Evolutionary conservation across 2,888 invertebrate genomes (phyloP).

Genomic region (Drosophila fungiperda): DNA sequence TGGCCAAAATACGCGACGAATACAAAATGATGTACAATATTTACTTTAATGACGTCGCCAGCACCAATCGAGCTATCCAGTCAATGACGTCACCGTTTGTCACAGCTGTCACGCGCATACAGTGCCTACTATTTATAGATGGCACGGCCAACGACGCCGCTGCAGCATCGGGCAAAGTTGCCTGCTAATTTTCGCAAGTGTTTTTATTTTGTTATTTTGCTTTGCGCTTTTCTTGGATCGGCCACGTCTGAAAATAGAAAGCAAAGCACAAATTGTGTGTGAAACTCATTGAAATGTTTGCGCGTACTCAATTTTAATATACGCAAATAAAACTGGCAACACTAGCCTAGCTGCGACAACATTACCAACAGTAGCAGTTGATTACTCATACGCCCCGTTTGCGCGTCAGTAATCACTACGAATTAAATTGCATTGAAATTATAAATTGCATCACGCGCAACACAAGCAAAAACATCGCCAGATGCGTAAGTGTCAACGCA

Average conservation of each 20-base stretch:
- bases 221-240: constrained; percentile 76
- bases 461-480: neutral
- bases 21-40: constrained; percentile 45
- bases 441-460: constrained; percentile 54
- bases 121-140: constrained; percentile 71
- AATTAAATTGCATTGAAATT: constrained; percentile 72
- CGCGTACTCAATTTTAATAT: constrained; percentile 75
- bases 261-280: constrained; percentile 63
- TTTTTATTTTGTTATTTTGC: constrained; percentile 56
- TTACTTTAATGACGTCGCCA: constrained; percentile 61
- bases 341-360: constrained; percentile 28
- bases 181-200: constrained; percentile 79
- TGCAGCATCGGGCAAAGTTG: constrained; percentile 33
- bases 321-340: constrained; percentile 64
- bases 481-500: constrained; percentile 49
- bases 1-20: constrained; percentile 43
- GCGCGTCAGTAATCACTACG: constrained; percentile 43
- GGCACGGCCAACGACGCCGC: constrained; percentile 45
- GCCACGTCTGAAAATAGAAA: constrained; percentile 76
- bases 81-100: constrained; percentile 63
- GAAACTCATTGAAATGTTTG: constrained; percentile 80
- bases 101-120: constrained; percentile 76
- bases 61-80: constrained; percentile 50
- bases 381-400: constrained; percentile 73
- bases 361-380: constrained; percentile 31